Evolutionary conservation across 2,113 vertebrate genomes (phyloP).

Genomic region (Sinocyclocheilus maitianheensis): DNA sequence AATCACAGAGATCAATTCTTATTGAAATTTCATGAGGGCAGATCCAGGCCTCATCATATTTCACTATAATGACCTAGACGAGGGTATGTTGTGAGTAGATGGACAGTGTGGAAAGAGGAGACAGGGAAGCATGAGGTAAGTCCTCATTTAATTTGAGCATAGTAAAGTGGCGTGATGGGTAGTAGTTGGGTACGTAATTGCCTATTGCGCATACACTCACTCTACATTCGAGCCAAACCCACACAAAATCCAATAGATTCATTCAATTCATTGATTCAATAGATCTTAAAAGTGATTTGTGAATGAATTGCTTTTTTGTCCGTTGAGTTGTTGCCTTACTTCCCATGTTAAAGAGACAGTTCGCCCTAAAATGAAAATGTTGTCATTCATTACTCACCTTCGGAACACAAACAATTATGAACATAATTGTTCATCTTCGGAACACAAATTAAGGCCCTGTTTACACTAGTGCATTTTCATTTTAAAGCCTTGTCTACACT

Average conservation of each 20-base stretch:
- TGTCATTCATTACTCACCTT: too few species aligned
- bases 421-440: too few species aligned
- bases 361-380: too few species aligned
- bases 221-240: not conserved
- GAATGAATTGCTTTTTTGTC: not conserved
- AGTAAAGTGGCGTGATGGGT: not conserved
- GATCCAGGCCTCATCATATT: conserved; percentile 77
- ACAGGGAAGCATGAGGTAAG: conserved; percentile 14
- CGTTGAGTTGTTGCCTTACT: not conserved
- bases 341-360: not conserved
- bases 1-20: conserved; percentile 81
- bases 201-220: not conserved
- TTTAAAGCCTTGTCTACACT: too few species aligned
- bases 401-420: too few species aligned
- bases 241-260: not conserved
- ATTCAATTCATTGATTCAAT: not conserved
- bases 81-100: conserved; percentile 30
- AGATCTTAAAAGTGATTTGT: not conserved
- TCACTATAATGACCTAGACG: conserved; percentile 76
- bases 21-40: conserved; percentile 86
- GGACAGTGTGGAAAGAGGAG: not conserved
- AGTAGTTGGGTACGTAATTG: conserved; percentile 1
- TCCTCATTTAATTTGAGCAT: not conserved
- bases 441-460: too few species aligned
- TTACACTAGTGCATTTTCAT: too few species aligned